A percentile compares a stretch with the other conserved stretches of the same genome.
Evolutionary conservation across 2,888 invertebrate species (phyloP).

Genomic region (Phyllotreta cruciferae): DNA sequence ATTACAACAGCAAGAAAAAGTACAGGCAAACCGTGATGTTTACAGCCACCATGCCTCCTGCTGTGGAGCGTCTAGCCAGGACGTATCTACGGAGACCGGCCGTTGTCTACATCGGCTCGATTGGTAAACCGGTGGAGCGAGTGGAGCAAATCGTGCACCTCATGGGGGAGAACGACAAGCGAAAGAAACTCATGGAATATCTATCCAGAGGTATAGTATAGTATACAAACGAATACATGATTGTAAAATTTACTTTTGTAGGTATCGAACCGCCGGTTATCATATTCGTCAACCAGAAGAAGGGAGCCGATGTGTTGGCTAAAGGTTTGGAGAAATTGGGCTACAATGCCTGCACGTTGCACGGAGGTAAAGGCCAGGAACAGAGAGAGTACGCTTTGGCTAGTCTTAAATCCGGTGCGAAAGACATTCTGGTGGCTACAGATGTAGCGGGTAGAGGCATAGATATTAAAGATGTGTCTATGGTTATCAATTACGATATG

Average conservation of each 20-base stretch:
- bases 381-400: constrained; percentile 98
- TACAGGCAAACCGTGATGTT: constrained; percentile 99
- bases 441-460: constrained; percentile 99
- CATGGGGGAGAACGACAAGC: constrained; percentile 94
- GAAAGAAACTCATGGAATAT: constrained; percentile 94
- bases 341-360: constrained; percentile 95
- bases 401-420: constrained; percentile 92
- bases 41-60: constrained; percentile 99
- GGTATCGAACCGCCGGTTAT: constrained; percentile 97
- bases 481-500: constrained; percentile 99
- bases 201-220: constrained; percentile 65
- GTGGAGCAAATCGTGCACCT: constrained; percentile 97
- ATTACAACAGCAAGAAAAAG: constrained; percentile 95
- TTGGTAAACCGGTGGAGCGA: constrained; percentile 95
- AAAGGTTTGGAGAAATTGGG: constrained; percentile 96
- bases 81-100: constrained; percentile 95
- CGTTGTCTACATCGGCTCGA: constrained; percentile 93
- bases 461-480: constrained; percentile 98
- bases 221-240: no score
- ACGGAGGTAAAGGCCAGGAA: constrained; percentile 99
- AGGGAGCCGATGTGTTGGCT: constrained; percentile 92
- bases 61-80: constrained; percentile 94
- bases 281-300: constrained; percentile 99
- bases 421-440: constrained; percentile 98
- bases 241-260: constrained; percentile 16